These are phyloP conservation scores for Cryptotis parvus DNA, from an alignment of 2,113 vertebrate species.

Conservation along the genomic window DNA sequence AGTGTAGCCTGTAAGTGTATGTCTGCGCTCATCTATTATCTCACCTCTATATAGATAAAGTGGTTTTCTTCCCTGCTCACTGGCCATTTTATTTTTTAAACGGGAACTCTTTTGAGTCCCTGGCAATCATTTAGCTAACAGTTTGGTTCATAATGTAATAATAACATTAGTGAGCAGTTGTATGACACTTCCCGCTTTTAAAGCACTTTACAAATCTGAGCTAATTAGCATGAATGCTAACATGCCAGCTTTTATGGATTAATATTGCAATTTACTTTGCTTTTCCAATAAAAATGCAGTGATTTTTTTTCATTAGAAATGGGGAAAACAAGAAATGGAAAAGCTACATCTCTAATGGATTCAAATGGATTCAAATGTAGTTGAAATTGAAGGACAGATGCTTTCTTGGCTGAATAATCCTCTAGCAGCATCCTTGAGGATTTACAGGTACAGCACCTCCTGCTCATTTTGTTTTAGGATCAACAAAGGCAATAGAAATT, in stretches of 20 bases:
- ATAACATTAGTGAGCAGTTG: conserved; percentile 64
- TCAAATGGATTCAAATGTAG: not conserved
- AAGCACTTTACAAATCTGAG: conserved; percentile 73
- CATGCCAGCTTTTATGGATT: conserved; percentile 57
- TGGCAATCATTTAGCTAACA: conserved; percentile 69
- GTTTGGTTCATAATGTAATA: conserved; percentile 61
- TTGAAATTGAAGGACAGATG: conserved; percentile 39
- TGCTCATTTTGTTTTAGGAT: conserved; percentile 22
- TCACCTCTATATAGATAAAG: conserved; percentile 69
- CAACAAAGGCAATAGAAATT: conserved; percentile 3
- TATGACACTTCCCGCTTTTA: conserved; percentile 65
- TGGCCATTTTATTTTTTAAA: conserved; percentile 65
- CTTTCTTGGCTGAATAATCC: conserved; percentile 38
- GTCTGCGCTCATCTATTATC: conserved; percentile 64
- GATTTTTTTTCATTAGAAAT: conserved; percentile 54
- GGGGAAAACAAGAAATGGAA: conserved; percentile 44
- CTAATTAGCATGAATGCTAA: conserved; percentile 70
- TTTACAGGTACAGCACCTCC: conserved; percentile 10
- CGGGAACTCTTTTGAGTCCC: conserved; percentile 41
- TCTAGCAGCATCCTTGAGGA: not conserved
- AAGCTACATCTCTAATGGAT: not conserved
- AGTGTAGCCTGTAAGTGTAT: conserved; percentile 53
- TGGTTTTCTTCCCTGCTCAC: conserved; percentile 17
- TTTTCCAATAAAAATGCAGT: conserved; percentile 67
- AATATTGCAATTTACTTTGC: conserved; percentile 60